phyloP scores from a whole-genome alignment of 2,797 vertebrate genomes.

The Xenentodon cancila region DNA sequence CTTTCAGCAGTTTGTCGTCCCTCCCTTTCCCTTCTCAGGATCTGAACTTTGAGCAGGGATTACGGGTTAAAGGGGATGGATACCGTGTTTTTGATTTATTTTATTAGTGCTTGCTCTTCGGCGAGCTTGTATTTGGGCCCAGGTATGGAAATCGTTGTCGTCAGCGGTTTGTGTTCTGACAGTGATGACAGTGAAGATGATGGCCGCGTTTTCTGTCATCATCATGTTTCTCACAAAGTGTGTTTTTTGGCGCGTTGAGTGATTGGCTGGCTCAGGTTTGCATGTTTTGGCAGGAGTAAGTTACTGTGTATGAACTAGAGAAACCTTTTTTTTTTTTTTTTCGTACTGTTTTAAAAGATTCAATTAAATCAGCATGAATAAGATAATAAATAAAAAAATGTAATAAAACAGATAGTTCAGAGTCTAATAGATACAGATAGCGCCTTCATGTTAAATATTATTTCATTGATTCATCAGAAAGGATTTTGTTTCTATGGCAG shows the following conservation, averaged over 20 bases:
- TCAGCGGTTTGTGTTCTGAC: too few relatives aligned
- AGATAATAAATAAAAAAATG: too few relatives aligned
- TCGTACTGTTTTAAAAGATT: too few relatives aligned
- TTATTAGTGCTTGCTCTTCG: not conserved
- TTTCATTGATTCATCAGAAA: slow-evolving; percentile 9
- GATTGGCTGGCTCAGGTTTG: slow-evolving; percentile 25
- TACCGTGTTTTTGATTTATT: not conserved
- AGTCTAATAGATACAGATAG: slow-evolving; percentile 3
- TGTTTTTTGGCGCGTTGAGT: slow-evolving; percentile 47
- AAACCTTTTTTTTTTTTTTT: too few relatives aligned
- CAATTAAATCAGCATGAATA: too few relatives aligned
- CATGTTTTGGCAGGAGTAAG: slow-evolving; percentile 53
- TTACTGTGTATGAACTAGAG: slow-evolving; percentile 30
- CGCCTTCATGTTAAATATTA: not conserved
- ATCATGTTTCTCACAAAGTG: slow-evolving; percentile 12
- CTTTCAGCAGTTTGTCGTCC: slow-evolving; percentile 23
- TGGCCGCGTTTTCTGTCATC: too few relatives aligned
- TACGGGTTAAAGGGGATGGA: slow-evolving; percentile 8
- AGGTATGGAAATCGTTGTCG: not conserved
- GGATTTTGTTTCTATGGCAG: not conserved
- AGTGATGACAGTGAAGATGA: too few relatives aligned
- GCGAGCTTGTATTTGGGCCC: slow-evolving; percentile 3
- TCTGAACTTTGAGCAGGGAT: slow-evolving; percentile 46
- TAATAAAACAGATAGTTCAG: slow-evolving; percentile 2
- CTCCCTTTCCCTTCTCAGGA: slow-evolving; percentile 59